Evolutionary conservation across 2,113 vertebrate species (phyloP).

Genomic region (Amblyornis subalaris): DNA sequence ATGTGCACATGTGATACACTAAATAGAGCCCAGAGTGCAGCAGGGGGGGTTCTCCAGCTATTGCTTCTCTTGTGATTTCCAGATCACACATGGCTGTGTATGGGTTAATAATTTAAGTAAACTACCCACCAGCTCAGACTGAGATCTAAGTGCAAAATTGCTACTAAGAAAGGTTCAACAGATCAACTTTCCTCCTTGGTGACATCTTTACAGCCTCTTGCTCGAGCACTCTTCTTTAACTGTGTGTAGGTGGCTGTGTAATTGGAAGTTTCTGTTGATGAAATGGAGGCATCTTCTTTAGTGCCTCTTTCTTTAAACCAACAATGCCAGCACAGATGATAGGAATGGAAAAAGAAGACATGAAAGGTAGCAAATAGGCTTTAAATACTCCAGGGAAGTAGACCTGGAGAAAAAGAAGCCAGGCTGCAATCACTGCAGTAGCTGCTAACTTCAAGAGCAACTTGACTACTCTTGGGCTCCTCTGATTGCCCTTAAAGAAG

Average conservation of each 20-base stretch:
- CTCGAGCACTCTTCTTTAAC: background rate
- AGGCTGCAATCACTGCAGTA: background rate
- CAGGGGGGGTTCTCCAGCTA: background rate
- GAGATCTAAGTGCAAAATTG: background rate
- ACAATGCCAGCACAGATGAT: background rate
- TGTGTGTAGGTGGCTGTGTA: background rate
- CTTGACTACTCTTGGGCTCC: background rate
- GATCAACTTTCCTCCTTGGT: background rate
- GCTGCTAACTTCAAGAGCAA: background rate
- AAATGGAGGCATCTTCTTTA: background rate
- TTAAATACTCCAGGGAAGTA: background rate
- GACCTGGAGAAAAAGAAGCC: background rate
- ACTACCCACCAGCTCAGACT: background rate
- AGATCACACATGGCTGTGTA: background rate
- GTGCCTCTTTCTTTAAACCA: background rate
- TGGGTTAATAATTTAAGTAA: background rate
- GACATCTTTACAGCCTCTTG: background rate
- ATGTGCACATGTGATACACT: fast-evolving
- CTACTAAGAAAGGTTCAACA: background rate
- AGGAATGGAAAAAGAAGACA: background rate
- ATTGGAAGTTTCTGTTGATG: background rate
- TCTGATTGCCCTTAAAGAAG: background rate
- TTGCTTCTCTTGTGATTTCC: background rate
- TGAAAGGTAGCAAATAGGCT: background rate
- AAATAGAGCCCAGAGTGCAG: background rate